Percentiles rank a stretch among this genome's conserved stretches.
Conservation (phyloP, 1,140 invertebrate species). For the Ceratitis capitata region DNA sequence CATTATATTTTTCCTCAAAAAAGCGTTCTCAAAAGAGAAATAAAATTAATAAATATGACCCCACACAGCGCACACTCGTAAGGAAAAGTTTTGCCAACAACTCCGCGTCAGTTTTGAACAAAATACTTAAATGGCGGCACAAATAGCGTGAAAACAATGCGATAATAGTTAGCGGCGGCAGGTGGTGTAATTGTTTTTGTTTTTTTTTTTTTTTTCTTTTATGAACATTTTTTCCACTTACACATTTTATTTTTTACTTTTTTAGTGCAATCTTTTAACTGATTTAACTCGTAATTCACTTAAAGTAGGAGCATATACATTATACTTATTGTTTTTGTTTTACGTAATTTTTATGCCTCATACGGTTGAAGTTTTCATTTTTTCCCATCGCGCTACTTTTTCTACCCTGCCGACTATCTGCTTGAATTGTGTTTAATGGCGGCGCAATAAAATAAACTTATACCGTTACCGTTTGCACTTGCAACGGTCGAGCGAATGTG, state of each 20-base stretch:
- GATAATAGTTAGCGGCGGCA: background rate
- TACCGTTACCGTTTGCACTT: background rate
- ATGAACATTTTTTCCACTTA: background rate
- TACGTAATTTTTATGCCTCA: background rate
- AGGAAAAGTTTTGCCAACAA: no score
- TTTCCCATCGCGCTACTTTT: background rate
- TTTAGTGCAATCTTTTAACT: background rate
- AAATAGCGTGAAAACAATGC: background rate
- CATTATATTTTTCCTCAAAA: no score
- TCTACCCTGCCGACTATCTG: background rate
- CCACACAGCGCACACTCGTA: no score
- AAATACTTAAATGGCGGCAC: background rate
- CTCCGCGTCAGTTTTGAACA: background rate
- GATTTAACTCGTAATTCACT: conserved; percentile 16
- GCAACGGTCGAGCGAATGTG: background rate
- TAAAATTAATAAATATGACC: no score
- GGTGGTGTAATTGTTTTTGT: background rate
- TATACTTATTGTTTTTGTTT: background rate
- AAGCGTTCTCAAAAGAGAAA: no score
- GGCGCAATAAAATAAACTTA: conserved; percentile 1
- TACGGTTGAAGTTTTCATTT: background rate
- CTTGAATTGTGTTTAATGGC: background rate
- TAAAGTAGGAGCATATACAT: background rate
- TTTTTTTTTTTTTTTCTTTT: background rate
- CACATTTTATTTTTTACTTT: background rate